Evolutionary conservation across 2,113 vertebrate species (phyloP).

Genomic region (Stigmatopora nigra): DNA sequence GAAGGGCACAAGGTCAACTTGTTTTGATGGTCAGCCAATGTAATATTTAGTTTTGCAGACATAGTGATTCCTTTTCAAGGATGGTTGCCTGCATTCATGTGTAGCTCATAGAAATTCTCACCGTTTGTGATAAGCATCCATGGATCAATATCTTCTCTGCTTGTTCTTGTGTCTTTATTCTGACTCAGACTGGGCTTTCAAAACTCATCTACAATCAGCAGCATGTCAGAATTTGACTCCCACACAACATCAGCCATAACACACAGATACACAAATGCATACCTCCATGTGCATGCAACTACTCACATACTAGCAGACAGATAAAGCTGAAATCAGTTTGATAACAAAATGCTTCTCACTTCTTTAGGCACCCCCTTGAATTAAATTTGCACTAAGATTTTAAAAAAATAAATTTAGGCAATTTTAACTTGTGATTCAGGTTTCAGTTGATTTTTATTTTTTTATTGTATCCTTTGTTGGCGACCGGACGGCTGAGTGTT

Average conservation of each 20-base stretch:
- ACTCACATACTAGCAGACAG: slow-evolving; percentile 39
- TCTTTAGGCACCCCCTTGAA: slow-evolving; percentile 55
- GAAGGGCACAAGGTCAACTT: slow-evolving; percentile 52
- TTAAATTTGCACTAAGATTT: slow-evolving; percentile 48
- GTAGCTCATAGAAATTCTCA: slow-evolving; percentile 49
- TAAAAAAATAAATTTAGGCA: too few species aligned
- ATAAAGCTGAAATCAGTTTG: slow-evolving; percentile 33
- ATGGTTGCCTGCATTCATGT: slow-evolving; percentile 47
- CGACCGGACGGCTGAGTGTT: too few species aligned
- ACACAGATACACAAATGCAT: slow-evolving; percentile 37
- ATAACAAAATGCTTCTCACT: slow-evolving; percentile 57
- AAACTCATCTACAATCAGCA: slow-evolving; percentile 53
- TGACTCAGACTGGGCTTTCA: slow-evolving; percentile 59
- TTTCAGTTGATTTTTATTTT: not conserved
- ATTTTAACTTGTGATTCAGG: slow-evolving; percentile 40
- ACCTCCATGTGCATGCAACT: not conserved
- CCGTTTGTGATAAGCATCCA: slow-evolving; percentile 61
- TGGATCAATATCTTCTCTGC: slow-evolving; percentile 58
- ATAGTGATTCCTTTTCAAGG: slow-evolving; percentile 49
- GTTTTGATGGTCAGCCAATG: slow-evolving; percentile 71
- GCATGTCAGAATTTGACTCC: slow-evolving; percentile 52
- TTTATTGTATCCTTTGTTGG: not conserved
- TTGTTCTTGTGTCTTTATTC: slow-evolving; percentile 31
- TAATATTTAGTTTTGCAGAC: slow-evolving; percentile 50
- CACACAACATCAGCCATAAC: slow-evolving; percentile 52